phyloP scores from a whole-genome alignment of 53 echinoderm and acorn worm species.

The Hippasteria phrygiana region DNA sequence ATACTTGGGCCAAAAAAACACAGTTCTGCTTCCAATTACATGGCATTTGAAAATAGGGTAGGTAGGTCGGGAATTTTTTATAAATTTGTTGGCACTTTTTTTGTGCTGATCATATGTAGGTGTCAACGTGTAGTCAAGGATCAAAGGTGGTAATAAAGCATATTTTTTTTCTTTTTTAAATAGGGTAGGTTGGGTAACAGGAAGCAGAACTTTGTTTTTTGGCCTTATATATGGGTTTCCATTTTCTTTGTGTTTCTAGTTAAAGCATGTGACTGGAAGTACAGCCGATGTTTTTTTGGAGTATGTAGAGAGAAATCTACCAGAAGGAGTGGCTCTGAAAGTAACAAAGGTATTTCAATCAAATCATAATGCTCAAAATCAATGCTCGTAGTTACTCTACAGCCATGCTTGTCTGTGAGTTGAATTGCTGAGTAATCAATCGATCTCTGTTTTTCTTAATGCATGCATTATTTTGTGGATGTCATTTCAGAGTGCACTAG shows the following conservation, averaged over 20 bases:
- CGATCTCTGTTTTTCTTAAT: background rate
- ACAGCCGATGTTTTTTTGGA: conserved; percentile 94
- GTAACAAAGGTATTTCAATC: conserved; percentile 80
- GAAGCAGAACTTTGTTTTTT: too few species aligned
- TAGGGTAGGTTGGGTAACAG: background rate
- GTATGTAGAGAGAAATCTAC: conserved; percentile 93
- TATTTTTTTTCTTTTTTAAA: too few species aligned
- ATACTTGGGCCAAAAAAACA: too few species aligned
- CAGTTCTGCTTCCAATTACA: too few species aligned
- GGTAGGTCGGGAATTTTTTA: too few species aligned
- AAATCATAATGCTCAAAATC: background rate
- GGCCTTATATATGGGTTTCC: background rate
- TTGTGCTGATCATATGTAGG: too few species aligned
- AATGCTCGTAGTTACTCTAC: too few species aligned
- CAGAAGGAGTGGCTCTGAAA: conserved; percentile 97
- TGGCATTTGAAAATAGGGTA: too few species aligned
- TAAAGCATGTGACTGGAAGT: conserved; percentile 91
- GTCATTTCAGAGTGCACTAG: conserved; percentile 73
- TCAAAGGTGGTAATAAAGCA: conserved; percentile 3
- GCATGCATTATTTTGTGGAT: background rate
- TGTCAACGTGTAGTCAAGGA: too few species aligned
- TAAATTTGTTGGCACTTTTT: too few species aligned
- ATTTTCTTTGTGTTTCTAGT: conserved; percentile 55
- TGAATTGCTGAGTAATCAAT: background rate
- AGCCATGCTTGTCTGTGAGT: too few species aligned